phyloP scores from a whole-genome alignment of 2,797 vertebrate species.

The Simalia tracyae region DNA sequence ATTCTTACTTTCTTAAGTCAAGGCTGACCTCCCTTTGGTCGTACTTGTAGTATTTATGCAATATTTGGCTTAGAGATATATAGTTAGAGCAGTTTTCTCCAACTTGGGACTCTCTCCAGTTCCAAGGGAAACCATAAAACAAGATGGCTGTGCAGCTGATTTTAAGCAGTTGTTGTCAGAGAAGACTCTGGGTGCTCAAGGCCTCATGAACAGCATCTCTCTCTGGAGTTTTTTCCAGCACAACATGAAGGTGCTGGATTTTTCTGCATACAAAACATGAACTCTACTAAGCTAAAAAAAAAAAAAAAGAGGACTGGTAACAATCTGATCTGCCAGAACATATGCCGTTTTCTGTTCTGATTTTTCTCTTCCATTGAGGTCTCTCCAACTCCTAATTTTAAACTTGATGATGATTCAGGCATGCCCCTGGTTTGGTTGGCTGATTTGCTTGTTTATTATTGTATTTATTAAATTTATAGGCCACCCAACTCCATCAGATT shows the following conservation, averaged over 20 bases:
- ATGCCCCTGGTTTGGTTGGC: neutral
- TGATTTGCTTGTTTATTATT: too few species aligned
- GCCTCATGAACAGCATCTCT: too few species aligned
- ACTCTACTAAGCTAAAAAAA: neutral
- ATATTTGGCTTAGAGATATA: neutral
- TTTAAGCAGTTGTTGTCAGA: too few species aligned
- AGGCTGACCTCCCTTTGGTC: neutral
- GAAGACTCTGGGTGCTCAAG: too few species aligned
- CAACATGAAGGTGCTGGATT: too few species aligned
- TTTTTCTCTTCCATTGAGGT: constrained; percentile 36
- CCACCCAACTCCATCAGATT: too few species aligned
- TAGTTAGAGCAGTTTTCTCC: too few species aligned
- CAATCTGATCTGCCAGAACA: neutral
- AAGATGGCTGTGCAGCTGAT: too few species aligned
- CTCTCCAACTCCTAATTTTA: neutral
- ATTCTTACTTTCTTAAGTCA: neutral
- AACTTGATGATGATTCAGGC: constrained; percentile 52
- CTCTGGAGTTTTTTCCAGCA: too few species aligned
- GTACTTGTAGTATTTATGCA: neutral
- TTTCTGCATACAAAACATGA: neutral
- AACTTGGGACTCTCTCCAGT: too few species aligned
- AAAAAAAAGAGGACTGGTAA: neutral
- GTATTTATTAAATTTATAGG: too few species aligned
- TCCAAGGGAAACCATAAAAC: too few species aligned
- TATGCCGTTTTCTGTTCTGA: neutral